phyloP scores from a whole-genome alignment of 2,888 invertebrate species.

The Troides helena region DNA sequence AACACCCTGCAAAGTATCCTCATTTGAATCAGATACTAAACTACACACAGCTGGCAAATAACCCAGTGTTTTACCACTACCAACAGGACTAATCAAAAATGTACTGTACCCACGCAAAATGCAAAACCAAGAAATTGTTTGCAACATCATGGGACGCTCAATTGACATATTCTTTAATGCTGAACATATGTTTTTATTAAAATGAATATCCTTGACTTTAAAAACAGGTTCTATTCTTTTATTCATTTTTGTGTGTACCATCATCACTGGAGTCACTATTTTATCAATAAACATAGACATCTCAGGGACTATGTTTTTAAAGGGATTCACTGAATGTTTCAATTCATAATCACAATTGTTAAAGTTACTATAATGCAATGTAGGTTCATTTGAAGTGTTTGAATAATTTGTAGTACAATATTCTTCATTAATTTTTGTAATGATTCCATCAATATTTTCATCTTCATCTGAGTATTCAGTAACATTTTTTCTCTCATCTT shows the following conservation, averaged over 20 bases:
- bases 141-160: slow-evolving; percentile 75
- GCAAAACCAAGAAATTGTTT: slow-evolving; percentile 86
- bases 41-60: slow-evolving; percentile 85
- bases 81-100: slow-evolving; percentile 80
- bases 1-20: slow-evolving; percentile 54
- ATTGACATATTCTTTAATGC: slow-evolving; percentile 57
- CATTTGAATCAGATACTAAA: slow-evolving; percentile 70
- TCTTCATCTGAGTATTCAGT: slow-evolving; percentile 39
- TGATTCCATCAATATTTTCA: slow-evolving; percentile 41
- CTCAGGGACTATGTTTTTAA: slow-evolving; percentile 57
- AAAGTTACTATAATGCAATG: slow-evolving; percentile 15
- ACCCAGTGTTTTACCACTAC: slow-evolving; percentile 85
- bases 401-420: slow-evolving; percentile 23
- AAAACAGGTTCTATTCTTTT: slow-evolving; percentile 53
- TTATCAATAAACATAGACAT: slow-evolving; percentile 70
- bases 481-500: slow-evolving; percentile 26
- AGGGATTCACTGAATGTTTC: slow-evolving; percentile 54
- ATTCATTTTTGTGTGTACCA: slow-evolving; percentile 67
- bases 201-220: slow-evolving; percentile 55
- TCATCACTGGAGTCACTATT: slow-evolving; percentile 58
- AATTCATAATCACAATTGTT: background rate
- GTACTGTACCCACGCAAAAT: slow-evolving; percentile 83
- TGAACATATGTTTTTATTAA: slow-evolving; percentile 53
- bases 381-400: slow-evolving; percentile 5
- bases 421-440: slow-evolving; percentile 39